phyloP scores from a whole-genome alignment of 2,888 invertebrate species.

The Nemoura dubitans region DNA sequence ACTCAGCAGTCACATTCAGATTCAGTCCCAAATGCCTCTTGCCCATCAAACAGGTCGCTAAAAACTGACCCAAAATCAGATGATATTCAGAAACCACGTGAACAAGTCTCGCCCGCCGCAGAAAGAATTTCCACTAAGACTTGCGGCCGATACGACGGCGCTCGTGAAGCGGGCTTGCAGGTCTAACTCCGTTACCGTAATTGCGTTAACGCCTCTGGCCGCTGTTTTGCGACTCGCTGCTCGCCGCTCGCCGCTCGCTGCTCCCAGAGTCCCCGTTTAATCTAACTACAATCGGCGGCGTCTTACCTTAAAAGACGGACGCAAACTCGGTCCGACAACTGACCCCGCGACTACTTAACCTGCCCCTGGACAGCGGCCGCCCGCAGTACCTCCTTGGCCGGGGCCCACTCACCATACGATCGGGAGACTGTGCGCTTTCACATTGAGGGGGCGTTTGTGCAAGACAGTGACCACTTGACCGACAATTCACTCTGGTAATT shows the following conservation, averaged over 20 bases:
- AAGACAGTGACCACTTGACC: not conserved
- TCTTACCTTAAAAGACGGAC: slow-evolving; percentile 17
- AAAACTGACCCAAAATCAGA: too few relatives aligned
- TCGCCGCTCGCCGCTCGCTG: too few relatives aligned
- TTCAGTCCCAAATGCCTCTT: too few relatives aligned
- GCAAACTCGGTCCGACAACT: slow-evolving; percentile 19
- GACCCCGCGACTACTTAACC: slow-evolving; percentile 44
- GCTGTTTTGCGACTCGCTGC: not conserved
- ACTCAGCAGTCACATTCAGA: too few relatives aligned
- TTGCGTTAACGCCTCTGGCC: slow-evolving; percentile 35
- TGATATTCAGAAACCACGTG: too few relatives aligned
- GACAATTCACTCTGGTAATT: not conserved
- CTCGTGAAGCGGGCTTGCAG: not conserved
- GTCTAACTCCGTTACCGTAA: not conserved
- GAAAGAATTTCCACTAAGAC: too few relatives aligned
- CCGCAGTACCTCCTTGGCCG: slow-evolving; percentile 29
- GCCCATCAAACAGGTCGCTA: too few relatives aligned
- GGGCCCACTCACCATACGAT: not conserved
- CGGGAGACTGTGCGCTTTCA: not conserved
- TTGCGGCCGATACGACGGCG: not conserved
- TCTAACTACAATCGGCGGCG: slow-evolving; percentile 39
- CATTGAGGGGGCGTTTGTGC: not conserved
- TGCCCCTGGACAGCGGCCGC: slow-evolving; percentile 9
- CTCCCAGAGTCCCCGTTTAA: slow-evolving; percentile 47
- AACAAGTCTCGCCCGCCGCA: too few relatives aligned